Evolutionary conservation across 2,888 invertebrate genomes (phyloP), one percentile per base, ranked within the genome.

Genomic region (Clusia tigrina): DNA sequence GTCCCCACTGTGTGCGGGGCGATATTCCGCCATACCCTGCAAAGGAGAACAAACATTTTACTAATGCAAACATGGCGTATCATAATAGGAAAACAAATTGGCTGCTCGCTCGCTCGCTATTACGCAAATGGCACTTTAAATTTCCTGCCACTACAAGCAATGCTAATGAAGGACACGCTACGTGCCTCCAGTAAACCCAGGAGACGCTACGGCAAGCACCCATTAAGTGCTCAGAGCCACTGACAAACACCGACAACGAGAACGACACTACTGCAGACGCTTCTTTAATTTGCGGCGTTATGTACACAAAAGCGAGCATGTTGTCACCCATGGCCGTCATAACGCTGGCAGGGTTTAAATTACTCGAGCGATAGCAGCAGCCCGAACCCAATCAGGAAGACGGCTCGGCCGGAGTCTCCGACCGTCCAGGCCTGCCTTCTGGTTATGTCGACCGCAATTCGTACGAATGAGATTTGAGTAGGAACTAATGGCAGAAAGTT

Each of bases 1-100:
- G 81, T 25, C 94, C 94, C 87, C 89, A 90, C 42, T 91, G 86
- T 2, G 93, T 94, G 72, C 89, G 87, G 2, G 95, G 94, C 2
- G 92, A 89, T 63, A 94, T 90, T 77, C 91, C 91, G 46, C 94
- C 94, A 77, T 93, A 94, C 68, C 94, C 94, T 95, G 87, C 0
- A 74, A 69, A 24, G 9, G 56, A 48, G 51, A 26, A n/a, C n/a
- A n/a, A n/a, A n/a, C n/a, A n/a, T n/a, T n/a, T n/a, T n/a, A n/a
- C n/a, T n/a, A n/a, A n/a, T n/a, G n/a, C n/a, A n/a, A n/a, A n/a
- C 32, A 32, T 12, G 32, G 6, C 32, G 32, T 12, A 32, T 32
- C 32, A 32, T 32, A 12, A 6, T 32, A 32, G 32, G 32, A 6
- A 9, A 32, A 32, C 12, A 12, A 32, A 32, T 32, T 12, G 32